Base-by-base conservation (phyloP, 2,888 invertebrate genomes). In the Chymomyza amoena region DNA sequence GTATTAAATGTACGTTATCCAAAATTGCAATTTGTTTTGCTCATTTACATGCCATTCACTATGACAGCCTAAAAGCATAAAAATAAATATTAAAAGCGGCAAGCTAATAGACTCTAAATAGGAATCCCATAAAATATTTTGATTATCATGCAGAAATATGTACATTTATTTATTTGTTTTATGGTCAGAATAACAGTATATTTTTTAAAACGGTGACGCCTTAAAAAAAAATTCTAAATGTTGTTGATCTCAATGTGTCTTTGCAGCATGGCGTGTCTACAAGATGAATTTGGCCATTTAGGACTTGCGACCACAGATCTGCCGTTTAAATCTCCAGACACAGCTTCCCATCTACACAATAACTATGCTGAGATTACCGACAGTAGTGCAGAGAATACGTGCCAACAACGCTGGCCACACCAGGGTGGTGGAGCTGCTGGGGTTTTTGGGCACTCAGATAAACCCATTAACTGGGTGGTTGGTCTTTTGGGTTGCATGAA, bases 401-500 rank as follows among this genome's bases (percentile, higher is more conserved):
- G 91, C 83, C 89, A 91, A 90, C 90, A 93, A 90, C 88, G 93
- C 88, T 90, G 93, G 93, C 80, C 93, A 83, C 81, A 93, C 80
- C 87, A 92, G 89, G 54, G 39, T 0, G 72, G 79, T 9, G 78
- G 82, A 15, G 80, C 78, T 1, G 78, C 92, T 82, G 72, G 92
- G 82, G 89, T 92, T 79, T 91, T 90, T 72, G 90, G 89, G 2
- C 89, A 91, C 77, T 87, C 89, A 15, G 89, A 91, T 83, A 93
- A 95, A 90, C 93, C 94, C 76, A 90, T 92, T 79, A 94, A 94
- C 78, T 96, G 96, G 96, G 94, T 96, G 90, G 95, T 95, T 75
- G 97, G 97, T 0, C 93, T 98, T 68, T 93, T 97, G 79, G 97
- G 97, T 1, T 98, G 98, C 89, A 94, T 98, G 89, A 94, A 96